Evolutionary conservation across 1,140 invertebrate species (phyloP), one percentile per base, ranked within the genome.

Genomic region (Lepidurus couesii): DNA sequence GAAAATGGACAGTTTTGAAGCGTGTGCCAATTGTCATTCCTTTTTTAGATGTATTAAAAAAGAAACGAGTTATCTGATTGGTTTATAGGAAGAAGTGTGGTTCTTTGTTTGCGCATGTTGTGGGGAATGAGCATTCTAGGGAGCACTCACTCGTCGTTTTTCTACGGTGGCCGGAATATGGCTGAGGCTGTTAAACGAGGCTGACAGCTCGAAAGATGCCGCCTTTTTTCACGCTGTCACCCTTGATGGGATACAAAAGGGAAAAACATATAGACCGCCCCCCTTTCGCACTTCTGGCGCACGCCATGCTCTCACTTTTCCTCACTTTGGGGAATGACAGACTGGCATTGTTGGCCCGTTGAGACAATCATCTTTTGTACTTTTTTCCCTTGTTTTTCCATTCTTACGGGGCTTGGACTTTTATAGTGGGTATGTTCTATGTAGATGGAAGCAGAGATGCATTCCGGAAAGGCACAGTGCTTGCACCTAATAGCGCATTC

Each of bases 151-250:
- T 65, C 1, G 8, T 65, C 53, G 53, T 16, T 65, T 65, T 65
- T 65, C 6, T 65, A 13, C 53, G n/a, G 53, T 21, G 53, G 53
- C 53, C 21, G 53, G 21, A 65, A 65, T 65, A 16, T 65, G 53
- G 53, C 53, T 21, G 53, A 65, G 53, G 53, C 53, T 65, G 53
- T 65, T 65, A 65, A 65, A 65, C 53, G 53, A 65, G 53, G 53
- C 53, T 65, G 53, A 65, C 13, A 65, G 53, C 53, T 9, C 21
- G 53, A 65, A 65, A 65, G 53, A 65, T 65, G 53, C 53, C 53
- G 53, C 53, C 53, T 65, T 65, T 65, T 65, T 65, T 65, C 53
- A 65, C 53, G 53, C 53, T 65, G 53, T 65, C 53, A 65, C 53
- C 53, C 53, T 65, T 65, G 53, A 65, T 65, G 21, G 53, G 53